Conservation (phyloP, 2,888 invertebrate genomes). For the Drosophila borborema region DNA sequence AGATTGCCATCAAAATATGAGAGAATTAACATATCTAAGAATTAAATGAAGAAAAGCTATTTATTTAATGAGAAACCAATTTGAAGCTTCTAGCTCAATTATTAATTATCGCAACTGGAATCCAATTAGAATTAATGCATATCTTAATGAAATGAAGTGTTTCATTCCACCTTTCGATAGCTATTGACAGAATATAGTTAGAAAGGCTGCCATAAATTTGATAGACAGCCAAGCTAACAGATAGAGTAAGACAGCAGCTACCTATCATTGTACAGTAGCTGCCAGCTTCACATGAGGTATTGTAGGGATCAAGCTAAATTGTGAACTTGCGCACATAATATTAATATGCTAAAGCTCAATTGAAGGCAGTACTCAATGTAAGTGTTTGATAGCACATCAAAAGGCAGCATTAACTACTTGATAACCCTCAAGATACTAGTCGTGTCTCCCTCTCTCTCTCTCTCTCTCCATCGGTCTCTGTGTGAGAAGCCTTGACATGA, state of each 20-base stretch:
- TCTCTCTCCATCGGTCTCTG: neutral
- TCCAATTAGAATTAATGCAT: neutral
- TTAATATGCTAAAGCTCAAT: neutral
- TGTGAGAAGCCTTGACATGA: neutral
- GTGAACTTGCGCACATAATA: neutral
- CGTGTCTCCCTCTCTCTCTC: neutral
- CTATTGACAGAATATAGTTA: neutral
- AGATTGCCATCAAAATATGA: too few species aligned
- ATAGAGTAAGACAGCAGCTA: too few species aligned
- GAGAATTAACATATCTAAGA: neutral
- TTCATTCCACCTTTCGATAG: too few species aligned
- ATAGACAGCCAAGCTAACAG: neutral
- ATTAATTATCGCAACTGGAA: neutral
- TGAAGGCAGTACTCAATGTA: neutral
- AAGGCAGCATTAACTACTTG: constrained; percentile 19
- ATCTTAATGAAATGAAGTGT: neutral
- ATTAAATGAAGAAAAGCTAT: neutral
- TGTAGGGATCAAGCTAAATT: neutral
- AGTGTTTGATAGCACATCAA: constrained; percentile 12
- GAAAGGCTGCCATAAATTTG: neutral
- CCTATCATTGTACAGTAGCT: too few species aligned
- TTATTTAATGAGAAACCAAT: neutral
- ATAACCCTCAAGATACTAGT: constrained; percentile 10
- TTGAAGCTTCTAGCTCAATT: neutral
- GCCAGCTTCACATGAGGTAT: neutral